phyloP scores from a whole-genome alignment of 2,888 invertebrate genomes.

The Gastrophysa polygoni region DNA sequence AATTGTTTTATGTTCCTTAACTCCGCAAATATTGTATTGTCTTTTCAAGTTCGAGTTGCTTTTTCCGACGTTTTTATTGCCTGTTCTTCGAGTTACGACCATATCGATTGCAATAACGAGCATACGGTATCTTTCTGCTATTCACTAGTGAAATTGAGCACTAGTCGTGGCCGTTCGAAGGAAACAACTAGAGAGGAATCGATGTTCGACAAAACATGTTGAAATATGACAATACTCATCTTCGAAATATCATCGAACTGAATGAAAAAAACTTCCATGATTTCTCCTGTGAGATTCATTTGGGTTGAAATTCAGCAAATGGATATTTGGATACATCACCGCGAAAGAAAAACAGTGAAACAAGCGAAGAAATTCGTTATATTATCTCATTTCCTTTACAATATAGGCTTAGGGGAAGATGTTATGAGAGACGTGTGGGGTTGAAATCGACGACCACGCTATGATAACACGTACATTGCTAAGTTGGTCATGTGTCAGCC shows the following conservation, averaged over 20 bases:
- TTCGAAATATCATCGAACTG: no score
- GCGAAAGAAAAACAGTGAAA: no score
- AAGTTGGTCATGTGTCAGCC: conserved; percentile 49
- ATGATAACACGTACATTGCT: conserved; percentile 46
- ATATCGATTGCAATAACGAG: conserved; percentile 37
- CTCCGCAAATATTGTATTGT: conserved; percentile 35
- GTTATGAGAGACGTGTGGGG: conserved; percentile 24
- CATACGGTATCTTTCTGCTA: conserved; percentile 32
- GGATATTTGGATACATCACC: no score
- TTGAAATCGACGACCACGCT: conserved; percentile 29
- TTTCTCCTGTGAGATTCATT: no score
- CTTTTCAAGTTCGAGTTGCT: conserved; percentile 31
- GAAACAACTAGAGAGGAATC: no score
- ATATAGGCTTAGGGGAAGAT: no score
- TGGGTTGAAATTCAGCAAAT: no score
- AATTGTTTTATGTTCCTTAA: conserved; percentile 37
- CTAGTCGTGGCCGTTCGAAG: neutral
- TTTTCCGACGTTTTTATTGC: conserved; percentile 33
- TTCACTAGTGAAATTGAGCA: conserved; percentile 15
- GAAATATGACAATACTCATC: no score
- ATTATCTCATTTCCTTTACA: no score
- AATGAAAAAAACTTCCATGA: no score
- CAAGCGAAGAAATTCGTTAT: no score
- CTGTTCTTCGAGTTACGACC: conserved; percentile 29
- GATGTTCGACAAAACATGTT: no score